Conservation (phyloP, 37 sponge, comb jelly and placozoan genomes). For the Hormiphora californensis region DNA sequence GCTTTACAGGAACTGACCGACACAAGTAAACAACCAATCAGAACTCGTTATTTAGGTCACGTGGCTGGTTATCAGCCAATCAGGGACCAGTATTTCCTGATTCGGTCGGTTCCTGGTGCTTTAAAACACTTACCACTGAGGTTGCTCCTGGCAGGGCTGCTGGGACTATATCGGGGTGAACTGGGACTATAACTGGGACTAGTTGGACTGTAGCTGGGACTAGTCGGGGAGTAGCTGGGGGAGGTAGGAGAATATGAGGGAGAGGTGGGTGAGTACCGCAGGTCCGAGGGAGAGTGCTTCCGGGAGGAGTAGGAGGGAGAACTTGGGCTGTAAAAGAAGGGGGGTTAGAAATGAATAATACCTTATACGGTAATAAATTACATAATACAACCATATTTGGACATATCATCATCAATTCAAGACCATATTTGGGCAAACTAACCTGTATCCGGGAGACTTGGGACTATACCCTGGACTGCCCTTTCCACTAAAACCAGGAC, state of each 20-base stretch:
- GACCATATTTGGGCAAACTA: neutral
- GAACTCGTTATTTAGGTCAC: too few relatives aligned
- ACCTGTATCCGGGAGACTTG: conserved; percentile 61
- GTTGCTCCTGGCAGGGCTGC: conserved; percentile 59
- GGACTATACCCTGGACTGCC: conserved; percentile 74
- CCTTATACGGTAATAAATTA: neutral
- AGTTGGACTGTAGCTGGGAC: conserved; percentile 75
- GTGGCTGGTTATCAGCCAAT: too few relatives aligned
- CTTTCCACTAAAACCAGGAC: conserved; percentile 66
- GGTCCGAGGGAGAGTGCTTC: conserved; percentile 47
- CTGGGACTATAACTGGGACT: conserved; percentile 74
- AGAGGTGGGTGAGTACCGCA: conserved; percentile 71
- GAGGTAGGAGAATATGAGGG: conserved; percentile 84
- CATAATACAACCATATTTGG: too few relatives aligned
- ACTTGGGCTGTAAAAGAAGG: conserved; percentile 64
- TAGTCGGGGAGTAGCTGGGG: conserved; percentile 77
- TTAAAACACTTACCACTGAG: conserved; percentile 51
- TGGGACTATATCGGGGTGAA: conserved; percentile 73
- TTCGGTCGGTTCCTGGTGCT: too few relatives aligned
- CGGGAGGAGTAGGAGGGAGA: conserved; percentile 76
- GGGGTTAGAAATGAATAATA: neutral
- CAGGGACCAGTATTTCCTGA: too few relatives aligned
- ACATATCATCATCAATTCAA: neutral
- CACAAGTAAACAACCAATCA: too few relatives aligned
- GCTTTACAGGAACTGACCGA: too few relatives aligned